Base-by-base conservation (phyloP, 2,797 vertebrate species). In the Octomys mimax region DNA sequence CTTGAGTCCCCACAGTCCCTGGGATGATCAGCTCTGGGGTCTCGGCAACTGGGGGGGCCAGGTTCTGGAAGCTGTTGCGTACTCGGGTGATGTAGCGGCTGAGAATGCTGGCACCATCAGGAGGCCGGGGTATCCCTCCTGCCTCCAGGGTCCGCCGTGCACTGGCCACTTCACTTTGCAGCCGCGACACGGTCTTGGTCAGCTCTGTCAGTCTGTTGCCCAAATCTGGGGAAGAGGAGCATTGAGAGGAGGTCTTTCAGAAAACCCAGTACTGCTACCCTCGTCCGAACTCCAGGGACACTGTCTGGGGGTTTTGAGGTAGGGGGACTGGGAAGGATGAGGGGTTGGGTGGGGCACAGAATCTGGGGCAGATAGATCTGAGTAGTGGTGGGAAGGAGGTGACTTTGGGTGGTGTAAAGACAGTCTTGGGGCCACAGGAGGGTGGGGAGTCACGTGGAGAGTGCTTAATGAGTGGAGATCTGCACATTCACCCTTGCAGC, bases 171-270 rank as follows among this genome's bases (percentile, higher is more conserved):
- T 99, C 99, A 0, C 54, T 87, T 95, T 99, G 99, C 49, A 99
- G 98, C 85, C 98, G 98, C 87, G 92, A 39, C n/a, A 99, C 97
- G 0, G 98, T 98, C 98, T 99, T 99, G 97, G 98, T 99, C 91
- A 99, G 98, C 97, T 99, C 99, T 2, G 99, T 99, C 98, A 99
- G 99, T 61, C 99, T 99, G 98, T 99, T 99, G 1, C 99, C 99
- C 28, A 99, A 70, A 78, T 97, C 97, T 98, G 61, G 9, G 81
- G 70, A 81, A 14, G 14, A 0, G 14, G 22, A 94, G 39, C 12
- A 52, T 66, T n/a, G 54, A 52, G 13, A 24, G 68, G 61, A 79
- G 7, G n/a, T 22, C 31, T 89, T 73, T 93, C 71, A 94, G 84
- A 93, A 83, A 78, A 68, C 33, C 64, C 73, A 42, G 42, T 33